Percentiles rank a stretch among this genome's conserved stretches.
Conservation (phyloP, 2,888 invertebrate genomes). For the Oscheius sp. region DNA sequence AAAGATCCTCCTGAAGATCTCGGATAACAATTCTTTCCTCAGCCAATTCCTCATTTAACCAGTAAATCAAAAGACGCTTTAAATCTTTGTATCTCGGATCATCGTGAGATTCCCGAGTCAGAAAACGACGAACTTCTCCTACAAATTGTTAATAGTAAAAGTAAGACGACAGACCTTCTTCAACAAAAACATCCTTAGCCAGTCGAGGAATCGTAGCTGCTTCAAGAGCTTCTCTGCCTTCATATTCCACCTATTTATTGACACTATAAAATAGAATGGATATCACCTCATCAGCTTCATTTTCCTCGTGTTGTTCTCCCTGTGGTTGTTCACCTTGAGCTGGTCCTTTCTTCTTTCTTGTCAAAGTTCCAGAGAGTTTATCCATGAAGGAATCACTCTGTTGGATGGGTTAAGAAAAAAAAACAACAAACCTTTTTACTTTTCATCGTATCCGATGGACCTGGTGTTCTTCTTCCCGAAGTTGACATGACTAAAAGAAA, state of each 20-base stretch:
- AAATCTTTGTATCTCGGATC: conserved; percentile 78
- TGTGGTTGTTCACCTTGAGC: conserved; percentile 22
- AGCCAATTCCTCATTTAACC: conserved; percentile 98
- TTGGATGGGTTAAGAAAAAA: neutral
- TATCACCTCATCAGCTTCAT: conserved; percentile 43
- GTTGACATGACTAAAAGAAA: conserved; percentile 32
- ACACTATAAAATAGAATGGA: neutral
- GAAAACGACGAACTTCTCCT: conserved; percentile 94
- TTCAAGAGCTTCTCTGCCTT: conserved; percentile 69
- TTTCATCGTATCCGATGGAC: conserved; percentile 30
- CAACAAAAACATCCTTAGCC: conserved; percentile 72
- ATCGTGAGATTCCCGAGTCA: conserved; percentile 86
- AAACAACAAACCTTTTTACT: conserved; percentile 30
- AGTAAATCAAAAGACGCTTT: conserved; percentile 81
- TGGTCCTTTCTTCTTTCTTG: conserved; percentile 62
- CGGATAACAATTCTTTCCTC: conserved; percentile 93
- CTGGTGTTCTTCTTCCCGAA: conserved; percentile 31
- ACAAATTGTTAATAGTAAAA: conserved; percentile 20
- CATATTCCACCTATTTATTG: conserved; percentile 55
- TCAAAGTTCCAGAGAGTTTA: conserved; percentile 63
- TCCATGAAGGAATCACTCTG: conserved; percentile 58
- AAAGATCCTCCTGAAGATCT: conserved; percentile 92
- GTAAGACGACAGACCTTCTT: conserved; percentile 76
- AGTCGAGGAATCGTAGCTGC: conserved; percentile 59
- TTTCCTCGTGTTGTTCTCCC: conserved; percentile 39